Evolutionary conservation across 2,797 vertebrate species (phyloP).

Genomic region (Enteromius treurensis): DNA sequence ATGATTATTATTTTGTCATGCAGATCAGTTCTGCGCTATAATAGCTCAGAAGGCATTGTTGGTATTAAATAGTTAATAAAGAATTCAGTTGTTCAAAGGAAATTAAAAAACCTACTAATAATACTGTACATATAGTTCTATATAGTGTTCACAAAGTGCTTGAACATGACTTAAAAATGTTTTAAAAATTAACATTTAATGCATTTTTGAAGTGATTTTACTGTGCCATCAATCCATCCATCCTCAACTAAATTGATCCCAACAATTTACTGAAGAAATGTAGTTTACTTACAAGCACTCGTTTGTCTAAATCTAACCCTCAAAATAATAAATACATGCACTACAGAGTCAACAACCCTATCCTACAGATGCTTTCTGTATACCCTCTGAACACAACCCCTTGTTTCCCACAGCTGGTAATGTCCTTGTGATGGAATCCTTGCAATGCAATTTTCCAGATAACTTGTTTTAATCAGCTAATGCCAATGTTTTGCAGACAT

Average conservation of each 20-base stretch:
- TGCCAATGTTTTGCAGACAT: conserved; percentile 39
- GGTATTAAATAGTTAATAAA: neutral
- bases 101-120: neutral
- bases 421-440: conserved; percentile 30
- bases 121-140: neutral
- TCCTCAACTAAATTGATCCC: neutral
- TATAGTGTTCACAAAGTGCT: neutral
- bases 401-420: conserved; percentile 6
- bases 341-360: neutral
- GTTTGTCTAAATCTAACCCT: neutral
- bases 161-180: neutral
- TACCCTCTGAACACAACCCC: neutral
- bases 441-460: conserved; percentile 41
- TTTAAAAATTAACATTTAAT: neutral
- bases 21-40: neutral
- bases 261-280: neutral
- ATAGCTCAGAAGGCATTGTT: neutral
- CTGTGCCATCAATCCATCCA: neutral
- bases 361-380: conserved; percentile 1
- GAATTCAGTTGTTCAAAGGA: neutral
- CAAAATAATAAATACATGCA: neutral
- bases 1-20: neutral
- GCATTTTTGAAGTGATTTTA: neutral
- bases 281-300: neutral
- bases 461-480: conserved; percentile 46